phyloP scores from a whole-genome alignment of 2,888 invertebrate species.

The Didymodactylos carnosus region DNA sequence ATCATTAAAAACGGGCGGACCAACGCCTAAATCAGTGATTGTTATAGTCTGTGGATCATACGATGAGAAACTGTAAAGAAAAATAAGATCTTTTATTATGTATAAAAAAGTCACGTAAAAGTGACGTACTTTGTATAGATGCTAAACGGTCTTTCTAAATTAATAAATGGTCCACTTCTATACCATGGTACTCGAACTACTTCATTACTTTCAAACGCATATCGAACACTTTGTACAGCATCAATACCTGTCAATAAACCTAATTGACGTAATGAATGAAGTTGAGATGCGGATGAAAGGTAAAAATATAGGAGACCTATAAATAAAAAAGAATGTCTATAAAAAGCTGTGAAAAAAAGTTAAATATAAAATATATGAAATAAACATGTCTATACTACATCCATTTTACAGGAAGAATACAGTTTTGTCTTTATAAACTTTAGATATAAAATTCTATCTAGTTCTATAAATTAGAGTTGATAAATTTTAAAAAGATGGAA shows the following conservation, averaged over 20 bases:
- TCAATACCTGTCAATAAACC: slow-evolving; percentile 1
- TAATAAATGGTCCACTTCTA: slow-evolving; percentile 8
- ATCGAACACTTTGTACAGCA: not conserved
- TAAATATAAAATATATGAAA: not conserved
- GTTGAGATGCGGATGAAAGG: slow-evolving; percentile 7
- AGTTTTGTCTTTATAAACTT: no score
- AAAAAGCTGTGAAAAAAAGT: not conserved
- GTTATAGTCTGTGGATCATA: not conserved
- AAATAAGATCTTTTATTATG: no score
- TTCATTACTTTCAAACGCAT: slow-evolving; percentile 14
- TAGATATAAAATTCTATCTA: no score
- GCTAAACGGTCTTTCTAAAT: slow-evolving; percentile 11
- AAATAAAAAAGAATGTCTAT: not conserved
- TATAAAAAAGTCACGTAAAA: not conserved
- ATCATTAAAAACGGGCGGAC: not conserved
- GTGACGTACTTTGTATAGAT: slow-evolving; percentile 7
- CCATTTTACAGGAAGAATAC: no score
- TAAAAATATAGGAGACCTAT: slow-evolving; percentile 8
- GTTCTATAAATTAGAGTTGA: no score
- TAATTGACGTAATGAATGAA: slow-evolving; percentile 8
- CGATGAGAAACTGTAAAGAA: no score
- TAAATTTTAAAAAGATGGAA: no score
- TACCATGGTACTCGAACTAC: slow-evolving; percentile 12
- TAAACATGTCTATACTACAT: no score
- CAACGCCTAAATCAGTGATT: not conserved